These are phyloP conservation scores for Beris morrisii DNA, from an alignment of 2,888 invertebrate species.

Conservation along the genomic window DNA sequence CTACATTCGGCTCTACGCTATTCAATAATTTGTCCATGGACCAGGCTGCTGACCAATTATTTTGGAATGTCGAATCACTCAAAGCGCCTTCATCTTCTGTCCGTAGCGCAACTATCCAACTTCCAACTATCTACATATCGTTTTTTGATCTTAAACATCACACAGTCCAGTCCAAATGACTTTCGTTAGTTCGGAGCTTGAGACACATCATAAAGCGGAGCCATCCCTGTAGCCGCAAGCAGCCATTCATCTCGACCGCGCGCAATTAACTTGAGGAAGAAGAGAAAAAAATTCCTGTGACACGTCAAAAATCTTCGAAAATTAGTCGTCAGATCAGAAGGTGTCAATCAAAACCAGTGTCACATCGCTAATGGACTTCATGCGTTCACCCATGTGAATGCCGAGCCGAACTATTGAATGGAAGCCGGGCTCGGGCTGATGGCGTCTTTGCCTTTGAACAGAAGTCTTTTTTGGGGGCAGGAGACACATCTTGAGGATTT, in stretches of 20 bases:
- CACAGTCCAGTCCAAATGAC: too few species aligned
- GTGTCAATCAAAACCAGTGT: constrained; percentile 26
- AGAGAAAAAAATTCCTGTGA: constrained; percentile 19
- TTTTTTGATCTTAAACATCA: too few species aligned
- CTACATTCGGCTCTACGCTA: neutral
- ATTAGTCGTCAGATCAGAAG: constrained; percentile 26
- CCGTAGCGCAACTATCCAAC: too few species aligned
- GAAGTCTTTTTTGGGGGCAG: too few species aligned
- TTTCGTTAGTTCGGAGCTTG: too few species aligned
- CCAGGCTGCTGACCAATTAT: constrained; percentile 22
- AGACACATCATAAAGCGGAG: too few species aligned
- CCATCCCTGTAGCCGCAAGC: too few species aligned
- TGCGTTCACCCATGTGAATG: too few species aligned
- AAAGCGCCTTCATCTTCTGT: constrained; percentile 2
- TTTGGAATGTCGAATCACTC: constrained; percentile 25
- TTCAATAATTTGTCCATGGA: neutral
- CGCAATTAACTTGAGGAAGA: constrained; percentile 15
- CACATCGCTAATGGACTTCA: constrained; percentile 31
- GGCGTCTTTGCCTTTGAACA: constrained; percentile 2
- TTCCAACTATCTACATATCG: too few species aligned
- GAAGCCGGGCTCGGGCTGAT: constrained; percentile 1
- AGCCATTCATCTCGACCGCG: constrained; percentile 2
- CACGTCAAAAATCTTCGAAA: constrained; percentile 22
- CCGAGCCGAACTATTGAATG: too few species aligned
- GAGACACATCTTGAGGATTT: too few species aligned